Conservation (phyloP, 2,888 invertebrate species). For the Apamea crenata region DNA sequence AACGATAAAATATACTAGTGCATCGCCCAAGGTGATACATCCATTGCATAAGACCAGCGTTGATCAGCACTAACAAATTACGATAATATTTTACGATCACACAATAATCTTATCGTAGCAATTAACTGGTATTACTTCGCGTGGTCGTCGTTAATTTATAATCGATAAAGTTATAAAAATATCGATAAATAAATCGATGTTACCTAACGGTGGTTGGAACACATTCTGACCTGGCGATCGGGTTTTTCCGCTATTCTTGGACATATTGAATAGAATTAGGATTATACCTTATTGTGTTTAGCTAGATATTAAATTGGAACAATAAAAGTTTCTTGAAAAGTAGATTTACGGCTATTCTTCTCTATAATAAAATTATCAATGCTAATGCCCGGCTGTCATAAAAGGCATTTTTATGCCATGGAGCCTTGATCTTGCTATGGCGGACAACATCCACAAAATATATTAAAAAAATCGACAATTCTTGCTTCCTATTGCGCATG, state of each 20-base stretch:
- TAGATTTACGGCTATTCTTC: constrained; percentile 10
- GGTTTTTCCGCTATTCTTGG: constrained; percentile 7
- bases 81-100: constrained; percentile 70
- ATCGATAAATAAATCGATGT: constrained; percentile 62
- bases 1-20: constrained; percentile 38
- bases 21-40: constrained; percentile 44
- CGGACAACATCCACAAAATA: background rate
- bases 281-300: constrained; percentile 1
- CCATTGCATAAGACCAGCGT: constrained; percentile 43
- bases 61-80: constrained; percentile 65
- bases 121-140: constrained; percentile 71
- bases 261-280: constrained; percentile 19
- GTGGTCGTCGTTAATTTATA: constrained; percentile 60
- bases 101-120: constrained; percentile 75
- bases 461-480: background rate
- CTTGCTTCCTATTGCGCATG: background rate
- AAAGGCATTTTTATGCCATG: background rate
- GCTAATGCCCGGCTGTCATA: background rate
- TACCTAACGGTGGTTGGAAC: constrained; percentile 51
- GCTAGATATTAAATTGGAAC: constrained; percentile 3
- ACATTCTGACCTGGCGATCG: constrained; percentile 6
- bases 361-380: constrained; percentile 23
- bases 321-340: constrained; percentile 13
- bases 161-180: constrained; percentile 65
- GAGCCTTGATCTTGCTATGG: background rate